Evolutionary conservation across 2,888 invertebrate species (phyloP), one percentile per base, ranked within the genome.

Genomic region (Polia nebulosa): DNA sequence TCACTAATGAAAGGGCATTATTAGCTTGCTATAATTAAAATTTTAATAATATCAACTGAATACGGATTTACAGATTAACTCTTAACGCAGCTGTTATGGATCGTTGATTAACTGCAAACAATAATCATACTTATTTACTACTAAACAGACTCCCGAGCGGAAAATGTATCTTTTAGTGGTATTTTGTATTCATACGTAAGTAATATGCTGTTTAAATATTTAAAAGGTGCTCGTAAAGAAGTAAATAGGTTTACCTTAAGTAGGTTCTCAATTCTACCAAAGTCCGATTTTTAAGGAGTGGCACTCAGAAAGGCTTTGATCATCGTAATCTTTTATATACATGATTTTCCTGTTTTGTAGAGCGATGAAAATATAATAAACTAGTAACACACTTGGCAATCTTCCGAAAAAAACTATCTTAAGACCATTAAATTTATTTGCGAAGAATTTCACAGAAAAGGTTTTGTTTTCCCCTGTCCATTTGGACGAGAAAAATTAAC

Each of bases 11-110:
- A 67, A 62, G 1, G 49, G 7, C 34, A 79, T 74, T 55, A 80
- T 82, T 80, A 75, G 66, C 76, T 75, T 55, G 32, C 34, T 57
- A 25, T 76, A 63, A 82, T 80, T 69, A 82, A 72, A 55, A 66
- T 76, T 80, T 63, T 49, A 64, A 72, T 80, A 57, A 49, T 55
- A 56, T 55, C 25, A 80, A 59, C 61, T 52, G 39, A 29, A 55
- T 55, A 25, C 20, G 47, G 47, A 68, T 75, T 55, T 52, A 36
- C 61, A 55, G 59, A 79, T 67, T 74, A 41, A 78, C 49, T 57
- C 15, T 36, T 52, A 39, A 49, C 67, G 58, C 32, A 78, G 13
- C 49, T 73, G 49, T 69, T 76, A 36, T 69, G 22, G 39, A 47
- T 22, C 27, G 13, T 52, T 80, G 39, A 58, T 68, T 59, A 51